Base-by-base conservation (phyloP, 2,113 vertebrate genomes). In the Leptosomus discolor region DNA sequence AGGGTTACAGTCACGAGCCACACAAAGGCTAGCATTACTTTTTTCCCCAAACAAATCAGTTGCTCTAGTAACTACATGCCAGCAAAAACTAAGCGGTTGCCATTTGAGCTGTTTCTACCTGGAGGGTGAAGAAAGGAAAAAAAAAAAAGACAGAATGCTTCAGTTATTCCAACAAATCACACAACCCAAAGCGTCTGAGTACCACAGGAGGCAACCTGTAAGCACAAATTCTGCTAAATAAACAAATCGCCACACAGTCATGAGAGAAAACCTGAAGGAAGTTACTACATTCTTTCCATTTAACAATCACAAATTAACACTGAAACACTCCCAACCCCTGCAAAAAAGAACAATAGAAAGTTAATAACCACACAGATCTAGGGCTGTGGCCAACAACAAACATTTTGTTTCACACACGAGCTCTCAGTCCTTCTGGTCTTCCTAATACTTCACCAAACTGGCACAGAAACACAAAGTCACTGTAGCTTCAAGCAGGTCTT, bases 11-110 rank as follows among this genome's bases (percentile, higher is more conserved):
- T 26, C 79, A 61, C 4, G 22, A 90, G 78, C 69, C 65, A 94
- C 57, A 89, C 67, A 92, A 78, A 91, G 74, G 32, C 37, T 29
- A 90, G 50, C 54, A 53, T 26, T 67, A 77, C 80, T 86, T 95
- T 94, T 94, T 92, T n/a, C n/a, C 73, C 87, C 73, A 91, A 97
- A 96, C 89, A 96, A 96, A 87, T 75, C 76, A 81, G 91, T 94
- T 81, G 69, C 86, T 76, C 64, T 91, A 91, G 91, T 91, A 93
- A 96, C 94, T 73, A 50, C 65, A 70, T 2, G 32, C 43, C 56
- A 71, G 79, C n/a, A 94, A 83, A 94, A 86, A 87, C 53, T 20
- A 26, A 89, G 41, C 57, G 77, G 58, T 53, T 85, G 39, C 26
- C 39, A 53, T 30, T 37, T 45, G 48, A 92, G 19, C 79, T 60